Evolutionary conservation across 2,888 invertebrate genomes (phyloP), one percentile per base, ranked within the genome.

Genomic region (Auanema freiburgensis): DNA sequence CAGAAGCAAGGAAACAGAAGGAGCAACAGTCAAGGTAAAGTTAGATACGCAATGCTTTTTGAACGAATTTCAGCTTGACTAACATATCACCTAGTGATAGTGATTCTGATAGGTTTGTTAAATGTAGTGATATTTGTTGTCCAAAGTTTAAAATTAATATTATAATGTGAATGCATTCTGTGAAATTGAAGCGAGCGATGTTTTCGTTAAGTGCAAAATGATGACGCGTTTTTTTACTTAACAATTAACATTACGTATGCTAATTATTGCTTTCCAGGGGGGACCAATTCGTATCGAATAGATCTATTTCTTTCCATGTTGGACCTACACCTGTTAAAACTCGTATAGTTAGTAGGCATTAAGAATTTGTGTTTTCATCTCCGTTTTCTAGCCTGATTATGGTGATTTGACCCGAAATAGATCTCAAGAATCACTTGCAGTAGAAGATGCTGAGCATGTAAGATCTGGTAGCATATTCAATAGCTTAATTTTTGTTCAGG

Each of bases 1-100:
- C 92, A 21, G 79, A 79, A 42, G 79, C 74, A 8, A 71, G 68
- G 58, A 79, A 79, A 62, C 67, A 71, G 42, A 69, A 72, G 58
- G 72, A 78, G 44, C 64, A 71, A 46, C 76, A 74, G 61, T 55
- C 51, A n/a, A 76, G 77, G 76, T 74, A 25, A n/a, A 54, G 49
- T n/a, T 50, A 16, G 10, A 18, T 10, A 10, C 46, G 3, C 21
- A 16, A 46, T 21, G 46, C 3, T 16, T 5, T 46, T 46, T 5
- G 4, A 3, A 46, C 3, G 10, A 21, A 10, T 46, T 46, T 46
- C 10, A 24, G 24, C 52, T 52, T 24, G 12, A 33, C 33, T 33
- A 33, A 33, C 33, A 33, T 33, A 33, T 33, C 33, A 33, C 33
- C 33, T 8, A 46, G 49, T 1, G 18, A 46, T 16, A 21, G 21